A percentile compares a stretch with the other conserved stretches of the same genome.
Evolutionary conservation across 2,113 vertebrate species (phyloP).

Genomic region (Caracal caracal): DNA sequence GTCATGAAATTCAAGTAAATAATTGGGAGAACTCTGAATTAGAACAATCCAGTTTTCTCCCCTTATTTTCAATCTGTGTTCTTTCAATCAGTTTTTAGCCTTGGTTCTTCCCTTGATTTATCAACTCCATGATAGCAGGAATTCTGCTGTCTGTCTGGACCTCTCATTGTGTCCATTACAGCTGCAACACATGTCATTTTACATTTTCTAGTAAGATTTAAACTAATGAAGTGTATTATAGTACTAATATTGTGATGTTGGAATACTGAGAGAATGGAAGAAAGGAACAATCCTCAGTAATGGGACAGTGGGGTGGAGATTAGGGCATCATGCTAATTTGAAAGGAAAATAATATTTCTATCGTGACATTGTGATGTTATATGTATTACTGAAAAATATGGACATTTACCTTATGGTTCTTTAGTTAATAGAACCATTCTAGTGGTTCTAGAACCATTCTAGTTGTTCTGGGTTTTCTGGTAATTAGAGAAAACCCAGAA

Average conservation of each 20-base stretch:
- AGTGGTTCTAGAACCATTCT: no score
- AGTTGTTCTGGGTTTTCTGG: no score
- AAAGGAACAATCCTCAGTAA: neutral
- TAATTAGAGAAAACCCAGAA: neutral
- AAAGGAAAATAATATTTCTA: neutral
- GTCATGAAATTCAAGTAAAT: neutral
- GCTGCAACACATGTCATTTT: neutral
- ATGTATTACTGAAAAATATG: neutral
- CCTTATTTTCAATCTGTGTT: neutral
- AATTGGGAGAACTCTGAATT: neutral
- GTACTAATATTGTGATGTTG: neutral
- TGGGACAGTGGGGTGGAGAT: rapidly evolving
- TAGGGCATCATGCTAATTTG: neutral
- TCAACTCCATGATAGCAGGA: neutral
- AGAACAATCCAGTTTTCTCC: neutral
- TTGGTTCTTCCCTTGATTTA: neutral
- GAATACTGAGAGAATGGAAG: neutral
- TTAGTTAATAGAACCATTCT: neutral
- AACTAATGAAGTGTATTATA: neutral
- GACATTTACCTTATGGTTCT: neutral
- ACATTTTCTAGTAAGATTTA: neutral
- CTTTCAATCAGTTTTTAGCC: neutral
- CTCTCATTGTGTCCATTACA: neutral
- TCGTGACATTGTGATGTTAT: neutral
- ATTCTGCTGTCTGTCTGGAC: neutral